These are phyloP conservation scores for Zaprionus ornatus DNA, from an alignment of 1,140 invertebrate species.

Conservation along the genomic window DNA sequence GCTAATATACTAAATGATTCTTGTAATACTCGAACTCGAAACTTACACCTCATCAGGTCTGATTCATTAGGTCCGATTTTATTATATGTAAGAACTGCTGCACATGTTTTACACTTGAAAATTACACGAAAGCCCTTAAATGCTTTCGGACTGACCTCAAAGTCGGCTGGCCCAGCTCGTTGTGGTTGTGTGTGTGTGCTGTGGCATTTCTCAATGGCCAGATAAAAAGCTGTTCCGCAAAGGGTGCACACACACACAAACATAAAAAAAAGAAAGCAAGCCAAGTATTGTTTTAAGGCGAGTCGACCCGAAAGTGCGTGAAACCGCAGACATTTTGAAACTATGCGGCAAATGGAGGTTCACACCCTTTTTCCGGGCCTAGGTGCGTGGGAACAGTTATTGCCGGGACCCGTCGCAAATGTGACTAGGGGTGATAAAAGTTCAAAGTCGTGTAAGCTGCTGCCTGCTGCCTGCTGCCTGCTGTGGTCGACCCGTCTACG, in stretches of 20 bases:
- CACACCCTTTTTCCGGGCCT: conserved; percentile 33
- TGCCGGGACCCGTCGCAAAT: conserved; percentile 20
- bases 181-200: conserved; percentile 16
- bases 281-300: conserved; percentile 14
- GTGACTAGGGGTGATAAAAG: conserved; percentile 62
- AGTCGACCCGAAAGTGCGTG: conserved; percentile 26
- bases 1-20: neutral
- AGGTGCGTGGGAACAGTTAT: conserved; percentile 15
- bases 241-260: neutral
- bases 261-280: neutral
- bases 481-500: conserved; percentile 37
- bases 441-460: conserved; percentile 65
- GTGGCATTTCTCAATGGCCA: conserved; percentile 8
- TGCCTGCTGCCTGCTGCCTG: conserved; percentile 42
- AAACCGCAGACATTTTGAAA: conserved; percentile 30
- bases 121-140: conserved; percentile 24
- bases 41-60: neutral
- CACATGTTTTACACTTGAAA: conserved; percentile 6
- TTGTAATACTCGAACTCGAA: neutral
- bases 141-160: conserved; percentile 20
- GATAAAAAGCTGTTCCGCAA: neutral
- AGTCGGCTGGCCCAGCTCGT: conserved; percentile 3
- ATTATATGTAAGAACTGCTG: neutral
- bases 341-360: conserved; percentile 48
- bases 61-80: conserved; percentile 2